phyloP scores from a whole-genome alignment of 2,113 vertebrate genomes.

The Rhadina sibilatrix region DNA sequence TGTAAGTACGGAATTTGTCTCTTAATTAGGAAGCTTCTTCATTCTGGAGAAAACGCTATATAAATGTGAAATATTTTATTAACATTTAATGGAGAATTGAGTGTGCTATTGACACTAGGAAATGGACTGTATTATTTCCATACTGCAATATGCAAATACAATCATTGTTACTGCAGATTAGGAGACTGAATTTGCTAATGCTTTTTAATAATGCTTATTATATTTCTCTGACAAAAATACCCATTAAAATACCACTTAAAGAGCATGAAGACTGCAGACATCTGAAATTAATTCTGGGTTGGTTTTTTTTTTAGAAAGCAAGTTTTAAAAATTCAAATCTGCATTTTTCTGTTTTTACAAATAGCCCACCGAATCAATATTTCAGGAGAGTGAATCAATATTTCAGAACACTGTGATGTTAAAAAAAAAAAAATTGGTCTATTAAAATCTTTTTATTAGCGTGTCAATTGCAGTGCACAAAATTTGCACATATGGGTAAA shows the following conservation, averaged over 20 bases:
- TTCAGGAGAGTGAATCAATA: slow-evolving; percentile 53
- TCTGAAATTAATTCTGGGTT: not conserved
- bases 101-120: slow-evolving; percentile 21
- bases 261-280: not conserved
- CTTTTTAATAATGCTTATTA: slow-evolving; percentile 60
- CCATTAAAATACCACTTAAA: slow-evolving; percentile 49
- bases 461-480: slow-evolving; percentile 10
- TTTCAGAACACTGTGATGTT: slow-evolving; percentile 40
- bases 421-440: slow-evolving; percentile 48
- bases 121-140: slow-evolving; percentile 43
- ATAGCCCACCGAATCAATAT: slow-evolving; percentile 59
- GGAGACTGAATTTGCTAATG: slow-evolving; percentile 24
- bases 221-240: slow-evolving; percentile 36
- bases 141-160: slow-evolving; percentile 23
- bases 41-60: not conserved
- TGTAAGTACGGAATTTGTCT: not conserved
- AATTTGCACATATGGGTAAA: slow-evolving; percentile 59
- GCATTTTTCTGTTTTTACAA: slow-evolving; percentile 46
- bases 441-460: slow-evolving; percentile 49
- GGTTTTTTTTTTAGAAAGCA: not conserved
- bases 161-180: slow-evolving; percentile 51
- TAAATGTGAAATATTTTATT: slow-evolving; percentile 33
- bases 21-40: not conserved
- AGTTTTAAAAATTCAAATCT: slow-evolving; percentile 47
- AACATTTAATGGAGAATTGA: slow-evolving; percentile 4